Evolutionary conservation across 2,888 invertebrate genomes (phyloP).

Genomic region (Rhagophthalmus giganteus): DNA sequence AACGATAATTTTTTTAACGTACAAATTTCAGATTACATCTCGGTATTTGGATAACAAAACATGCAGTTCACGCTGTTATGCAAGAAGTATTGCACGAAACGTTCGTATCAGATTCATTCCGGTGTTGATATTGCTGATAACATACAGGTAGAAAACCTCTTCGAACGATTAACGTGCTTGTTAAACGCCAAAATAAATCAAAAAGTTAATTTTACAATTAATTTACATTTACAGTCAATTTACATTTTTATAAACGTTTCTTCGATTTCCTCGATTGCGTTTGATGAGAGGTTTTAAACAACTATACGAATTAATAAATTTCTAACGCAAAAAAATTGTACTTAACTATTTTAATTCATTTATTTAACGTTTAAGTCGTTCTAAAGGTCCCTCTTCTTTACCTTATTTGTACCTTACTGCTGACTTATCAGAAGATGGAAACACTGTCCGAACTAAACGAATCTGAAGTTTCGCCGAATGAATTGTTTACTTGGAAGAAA

Average conservation of each 20-base stretch:
- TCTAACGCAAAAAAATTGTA: too few species aligned
- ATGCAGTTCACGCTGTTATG: slow-evolving; percentile 9
- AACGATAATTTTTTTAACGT: slow-evolving; percentile 13
- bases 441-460: too few species aligned
- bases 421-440: too few species aligned
- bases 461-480: too few species aligned
- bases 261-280: too few species aligned
- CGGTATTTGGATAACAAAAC: slow-evolving; percentile 13
- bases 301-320: too few species aligned
- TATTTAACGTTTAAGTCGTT: too few species aligned
- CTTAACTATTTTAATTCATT: too few species aligned
- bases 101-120: slow-evolving; percentile 15
- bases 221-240: slow-evolving; percentile 13
- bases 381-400: too few species aligned
- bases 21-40: slow-evolving; percentile 21
- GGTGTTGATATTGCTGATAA: slow-evolving; percentile 12
- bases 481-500: too few species aligned
- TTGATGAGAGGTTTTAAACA: too few species aligned
- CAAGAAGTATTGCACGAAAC: slow-evolving; percentile 19
- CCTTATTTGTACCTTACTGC: too few species aligned
- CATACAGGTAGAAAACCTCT: slow-evolving; percentile 10
- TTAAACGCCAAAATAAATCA: slow-evolving; percentile 9
- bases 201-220: slow-evolving; percentile 13
- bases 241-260: not conserved
- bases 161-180: slow-evolving; percentile 3